Percentiles rank a stretch among this genome's conserved stretches.
Conservation (phyloP, 2,888 invertebrate genomes). For the Myathropa florea region DNA sequence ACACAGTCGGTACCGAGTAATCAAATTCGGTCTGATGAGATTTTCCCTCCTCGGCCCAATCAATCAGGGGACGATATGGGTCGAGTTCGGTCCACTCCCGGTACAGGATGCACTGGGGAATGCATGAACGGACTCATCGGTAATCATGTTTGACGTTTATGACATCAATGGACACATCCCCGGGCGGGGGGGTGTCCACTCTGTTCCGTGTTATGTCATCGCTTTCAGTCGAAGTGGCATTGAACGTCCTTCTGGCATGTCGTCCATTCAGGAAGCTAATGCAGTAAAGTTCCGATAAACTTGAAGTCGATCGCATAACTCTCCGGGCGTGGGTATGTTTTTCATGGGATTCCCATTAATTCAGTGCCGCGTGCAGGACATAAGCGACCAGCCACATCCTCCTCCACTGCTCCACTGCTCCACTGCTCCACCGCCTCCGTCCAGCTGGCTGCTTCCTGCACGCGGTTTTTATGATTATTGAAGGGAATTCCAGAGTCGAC, state of each 20-base stretch:
- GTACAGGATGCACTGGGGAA: background rate
- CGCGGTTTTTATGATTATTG: conserved; percentile 11
- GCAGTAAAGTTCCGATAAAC: conserved; percentile 25
- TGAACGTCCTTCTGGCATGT: background rate
- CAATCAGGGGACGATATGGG: background rate
- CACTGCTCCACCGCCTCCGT: background rate
- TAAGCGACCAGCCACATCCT: background rate
- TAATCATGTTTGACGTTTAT: background rate
- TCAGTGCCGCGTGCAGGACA: conserved; percentile 21
- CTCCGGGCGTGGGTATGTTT: background rate
- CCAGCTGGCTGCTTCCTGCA: background rate
- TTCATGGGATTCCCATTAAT: conserved; percentile 12
- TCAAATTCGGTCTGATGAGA: background rate
- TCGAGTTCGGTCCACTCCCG: background rate
- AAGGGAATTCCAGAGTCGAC: background rate
- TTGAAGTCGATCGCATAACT: conserved; percentile 24
- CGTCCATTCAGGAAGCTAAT: background rate
- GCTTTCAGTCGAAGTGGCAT: background rate
- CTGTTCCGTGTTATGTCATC: background rate
- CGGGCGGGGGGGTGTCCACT: background rate
- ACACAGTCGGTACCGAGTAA: background rate
- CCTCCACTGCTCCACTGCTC: too few relatives aligned
- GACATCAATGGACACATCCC: background rate
- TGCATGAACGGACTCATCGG: background rate
- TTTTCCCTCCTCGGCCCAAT: background rate